Conservation (phyloP, 2,113 vertebrate genomes). For the Danionella cerebrum region DNA sequence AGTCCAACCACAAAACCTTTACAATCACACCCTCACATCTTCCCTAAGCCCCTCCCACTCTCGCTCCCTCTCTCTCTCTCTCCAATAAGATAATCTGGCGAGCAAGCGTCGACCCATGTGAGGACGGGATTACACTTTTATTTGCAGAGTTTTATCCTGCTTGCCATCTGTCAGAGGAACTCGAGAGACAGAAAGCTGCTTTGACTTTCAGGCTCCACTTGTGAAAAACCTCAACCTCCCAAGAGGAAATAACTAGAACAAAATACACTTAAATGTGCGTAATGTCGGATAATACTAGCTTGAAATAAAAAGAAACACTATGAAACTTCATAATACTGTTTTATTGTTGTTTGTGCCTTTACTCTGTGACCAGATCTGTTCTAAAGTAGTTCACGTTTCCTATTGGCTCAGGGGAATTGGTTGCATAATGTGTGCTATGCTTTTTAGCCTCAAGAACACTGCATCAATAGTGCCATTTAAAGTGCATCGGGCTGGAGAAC, state of each 20-base stretch:
- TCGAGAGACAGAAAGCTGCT: background rate
- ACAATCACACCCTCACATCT: background rate
- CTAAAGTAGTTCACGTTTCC: background rate
- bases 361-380: background rate
- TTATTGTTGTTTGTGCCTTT: background rate
- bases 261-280: no score
- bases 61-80: background rate
- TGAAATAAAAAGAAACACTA: no score
- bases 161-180: constrained; percentile 55
- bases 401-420: background rate
- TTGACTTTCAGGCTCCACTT: background rate
- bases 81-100: constrained; percentile 50
- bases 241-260: no score
- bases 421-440: background rate
- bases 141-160: constrained; percentile 51
- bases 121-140: constrained; percentile 63
- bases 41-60: background rate
- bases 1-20: no score
- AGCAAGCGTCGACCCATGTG: constrained; percentile 50
- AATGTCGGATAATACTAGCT: no score
- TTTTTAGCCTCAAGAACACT: background rate
- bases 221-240: no score
- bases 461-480: background rate
- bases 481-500: background rate
- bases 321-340: no score